Evolutionary conservation across 2,113 vertebrate species (phyloP), one percentile per base, ranked within the genome.

Genomic region (Morone saxatilis): DNA sequence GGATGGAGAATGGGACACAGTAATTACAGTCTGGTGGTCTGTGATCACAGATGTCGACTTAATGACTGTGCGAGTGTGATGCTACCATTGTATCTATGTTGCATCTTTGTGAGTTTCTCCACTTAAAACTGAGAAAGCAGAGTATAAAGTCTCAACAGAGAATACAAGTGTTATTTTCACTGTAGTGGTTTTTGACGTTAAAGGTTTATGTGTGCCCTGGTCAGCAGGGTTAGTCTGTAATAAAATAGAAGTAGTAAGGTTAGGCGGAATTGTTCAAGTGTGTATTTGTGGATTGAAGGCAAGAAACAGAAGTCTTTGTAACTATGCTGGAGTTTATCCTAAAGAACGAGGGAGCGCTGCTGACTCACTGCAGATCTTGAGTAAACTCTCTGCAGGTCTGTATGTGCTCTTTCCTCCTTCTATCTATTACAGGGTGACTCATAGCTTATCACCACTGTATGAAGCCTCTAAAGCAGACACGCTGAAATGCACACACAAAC

Each of bases 21-120:
- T 59, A 80, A 88, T 86, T 80, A 83, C 36, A 67, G 65, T 4
- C 43, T 43, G 50, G 7, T 73, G 75, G 56, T 75, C 66, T 76
- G 51, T 82, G 66, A 72, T 86, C 71, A 76, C 84, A 83, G 80
- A 81, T 84, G 86, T 71, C 40, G 4, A 71, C 69, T 87, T 76
- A 80, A 91, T 87, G 74, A 51, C 66, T 9, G 20, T 51, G 76
- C 63, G 53, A 51, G 56, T 57, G 70, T 16, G 36, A 51, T 47
- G 12, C 38, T 4, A 16, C 1, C 51, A 36, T 45, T 19, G 13
- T 31, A 22, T 66, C 14, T 7, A 22, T 57, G 70, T 36, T 63
- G 63, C 47, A 75, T 81, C 36, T 45, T 40, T 53, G 41, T 43
- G 7, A 5, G n/a, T 73, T 62, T 50, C 17, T 73, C n/a, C 25